phyloP scores from a whole-genome alignment of 1,140 invertebrate genomes.

The Caenorhabditis latens region DNA sequence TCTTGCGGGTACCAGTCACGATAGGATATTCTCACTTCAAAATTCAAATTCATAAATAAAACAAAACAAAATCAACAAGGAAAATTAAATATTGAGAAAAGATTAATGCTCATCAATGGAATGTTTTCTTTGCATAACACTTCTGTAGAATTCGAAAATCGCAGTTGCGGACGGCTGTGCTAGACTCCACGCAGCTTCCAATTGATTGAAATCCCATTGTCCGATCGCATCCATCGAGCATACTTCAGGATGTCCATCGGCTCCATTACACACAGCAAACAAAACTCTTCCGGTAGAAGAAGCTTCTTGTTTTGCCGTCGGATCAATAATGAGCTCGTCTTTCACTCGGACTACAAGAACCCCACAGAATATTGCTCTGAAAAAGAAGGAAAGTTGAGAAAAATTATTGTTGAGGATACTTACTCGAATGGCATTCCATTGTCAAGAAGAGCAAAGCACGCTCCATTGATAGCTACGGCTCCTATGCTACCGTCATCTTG shows the following conservation, averaged over 20 bases:
- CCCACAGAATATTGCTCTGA: conserved; percentile 63
- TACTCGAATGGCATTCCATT: conserved; percentile 59
- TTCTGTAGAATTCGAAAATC: conserved; percentile 35
- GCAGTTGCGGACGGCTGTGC: conserved; percentile 24
- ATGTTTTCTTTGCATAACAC: conserved; percentile 30
- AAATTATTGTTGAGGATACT: background rate
- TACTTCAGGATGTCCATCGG: conserved; percentile 8
- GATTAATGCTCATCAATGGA: conserved; percentile 30
- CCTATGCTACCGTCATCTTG: conserved; percentile 54
- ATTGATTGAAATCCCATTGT: conserved; percentile 16
- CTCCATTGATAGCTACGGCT: conserved; percentile 46
- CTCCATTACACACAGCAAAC: conserved; percentile 14
- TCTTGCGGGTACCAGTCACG: no score
- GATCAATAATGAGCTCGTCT: conserved; percentile 59
- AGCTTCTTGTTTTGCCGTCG: conserved; percentile 37
- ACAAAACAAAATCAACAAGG: background rate
- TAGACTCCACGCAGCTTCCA: conserved; percentile 22
- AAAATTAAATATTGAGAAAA: background rate
- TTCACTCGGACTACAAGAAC: conserved; percentile 55
- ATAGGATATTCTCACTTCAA: no score
- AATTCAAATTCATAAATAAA: no score
- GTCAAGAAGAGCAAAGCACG: conserved; percentile 57
- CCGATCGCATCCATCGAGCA: conserved; percentile 25
- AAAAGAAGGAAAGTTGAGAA: background rate
- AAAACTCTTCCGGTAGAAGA: conserved; percentile 7